These are phyloP conservation scores for Oenanthe melanoleuca DNA, from an alignment of 2,113 vertebrate genomes.

Conservation along the genomic window DNA sequence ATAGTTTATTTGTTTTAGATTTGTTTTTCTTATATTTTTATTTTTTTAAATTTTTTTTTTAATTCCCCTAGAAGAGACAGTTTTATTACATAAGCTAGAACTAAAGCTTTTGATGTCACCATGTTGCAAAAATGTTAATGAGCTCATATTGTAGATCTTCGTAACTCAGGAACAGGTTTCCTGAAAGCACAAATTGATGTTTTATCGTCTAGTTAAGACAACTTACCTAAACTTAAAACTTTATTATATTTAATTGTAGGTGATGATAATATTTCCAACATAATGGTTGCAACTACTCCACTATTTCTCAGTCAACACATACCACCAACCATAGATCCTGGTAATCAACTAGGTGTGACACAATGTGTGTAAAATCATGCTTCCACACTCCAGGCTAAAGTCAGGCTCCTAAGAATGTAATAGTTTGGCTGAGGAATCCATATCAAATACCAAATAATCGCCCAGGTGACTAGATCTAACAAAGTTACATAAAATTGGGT, in stretches of 20 bases:
- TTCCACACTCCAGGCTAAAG: not conserved
- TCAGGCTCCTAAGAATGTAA: not conserved
- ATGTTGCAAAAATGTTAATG: not conserved
- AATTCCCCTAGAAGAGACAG: not conserved
- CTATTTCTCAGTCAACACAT: not conserved
- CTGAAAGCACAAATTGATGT: not conserved
- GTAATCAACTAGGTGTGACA: not conserved
- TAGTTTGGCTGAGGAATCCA: not conserved
- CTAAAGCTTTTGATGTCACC: not conserved
- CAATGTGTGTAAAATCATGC: not conserved
- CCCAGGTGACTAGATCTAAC: not conserved
- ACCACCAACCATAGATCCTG: not conserved
- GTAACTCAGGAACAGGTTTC: not conserved
- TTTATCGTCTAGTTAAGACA: not conserved
- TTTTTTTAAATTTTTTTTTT: too few relatives aligned
- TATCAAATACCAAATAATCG: not conserved
- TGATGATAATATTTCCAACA: not conserved
- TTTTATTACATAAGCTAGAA: not conserved
- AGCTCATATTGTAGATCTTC: not conserved
- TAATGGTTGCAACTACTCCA: not conserved
- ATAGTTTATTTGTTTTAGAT: not conserved
- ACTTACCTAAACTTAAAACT: not conserved
- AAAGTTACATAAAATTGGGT: not conserved
- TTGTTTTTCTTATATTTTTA: rapidly evolving
- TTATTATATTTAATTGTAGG: not conserved